Percentiles rank a stretch among this genome's conserved stretches.
Conservation (phyloP, 2,113 vertebrate species). For the Bothrops jararaca region DNA sequence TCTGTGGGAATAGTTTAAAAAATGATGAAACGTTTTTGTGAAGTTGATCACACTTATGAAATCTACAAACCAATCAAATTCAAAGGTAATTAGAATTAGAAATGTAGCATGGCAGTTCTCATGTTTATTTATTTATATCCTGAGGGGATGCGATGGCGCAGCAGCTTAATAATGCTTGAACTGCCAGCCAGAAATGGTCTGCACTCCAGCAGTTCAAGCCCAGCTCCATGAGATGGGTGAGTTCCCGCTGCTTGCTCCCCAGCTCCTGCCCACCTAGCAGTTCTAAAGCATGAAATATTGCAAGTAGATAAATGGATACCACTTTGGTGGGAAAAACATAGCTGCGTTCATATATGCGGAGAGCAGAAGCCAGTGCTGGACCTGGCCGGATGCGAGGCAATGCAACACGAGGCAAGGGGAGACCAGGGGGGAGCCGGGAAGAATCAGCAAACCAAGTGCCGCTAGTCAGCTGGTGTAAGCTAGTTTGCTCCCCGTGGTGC, state of each 20-base stretch:
- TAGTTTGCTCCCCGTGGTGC: background rate
- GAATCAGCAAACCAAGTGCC: background rate
- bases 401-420: background rate
- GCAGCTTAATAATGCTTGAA: background rate
- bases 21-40: background rate
- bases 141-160: background rate
- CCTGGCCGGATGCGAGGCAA: background rate
- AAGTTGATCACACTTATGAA: background rate
- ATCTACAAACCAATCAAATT: background rate
- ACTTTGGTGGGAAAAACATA: background rate
- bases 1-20: background rate
- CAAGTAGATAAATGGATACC: background rate
- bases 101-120: background rate
- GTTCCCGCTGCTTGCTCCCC: accelerated
- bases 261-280: background rate
- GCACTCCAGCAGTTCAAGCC: background rate
- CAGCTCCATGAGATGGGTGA: background rate
- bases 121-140: background rate
- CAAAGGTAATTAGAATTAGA: background rate
- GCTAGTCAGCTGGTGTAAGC: background rate
- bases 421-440: background rate
- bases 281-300: background rate
- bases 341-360: background rate
- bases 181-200: background rate
- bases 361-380: background rate